phyloP scores from a whole-genome alignment of 2,113 vertebrate species.

The Hiodon tergisus region DNA sequence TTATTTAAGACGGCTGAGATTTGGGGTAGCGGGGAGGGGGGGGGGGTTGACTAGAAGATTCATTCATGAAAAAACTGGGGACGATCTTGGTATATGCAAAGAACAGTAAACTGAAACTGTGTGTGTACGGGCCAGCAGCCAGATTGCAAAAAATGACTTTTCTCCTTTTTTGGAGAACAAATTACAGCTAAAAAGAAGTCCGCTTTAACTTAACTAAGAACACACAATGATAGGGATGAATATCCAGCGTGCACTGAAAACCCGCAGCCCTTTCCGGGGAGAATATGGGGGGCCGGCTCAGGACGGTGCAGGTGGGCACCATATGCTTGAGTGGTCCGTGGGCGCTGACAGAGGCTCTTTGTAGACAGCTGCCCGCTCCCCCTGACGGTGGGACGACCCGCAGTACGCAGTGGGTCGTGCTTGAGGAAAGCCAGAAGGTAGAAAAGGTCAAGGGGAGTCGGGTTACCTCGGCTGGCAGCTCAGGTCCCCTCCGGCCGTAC shows the following conservation, averaged over 20 bases:
- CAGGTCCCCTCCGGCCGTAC: constrained; percentile 18
- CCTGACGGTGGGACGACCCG: constrained; percentile 15
- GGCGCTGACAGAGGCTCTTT: constrained; percentile 45
- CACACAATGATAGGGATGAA: constrained; percentile 64
- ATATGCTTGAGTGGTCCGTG: constrained; percentile 46
- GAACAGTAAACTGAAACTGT: no score
- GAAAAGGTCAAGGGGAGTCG: constrained; percentile 34
- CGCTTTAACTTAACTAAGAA: constrained; percentile 45
- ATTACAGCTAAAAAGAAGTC: constrained; percentile 21
- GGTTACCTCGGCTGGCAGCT: constrained; percentile 28
- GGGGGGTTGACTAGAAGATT: constrained; percentile 25
- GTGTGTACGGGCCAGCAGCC: no score
- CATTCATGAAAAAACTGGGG: constrained; percentile 33
- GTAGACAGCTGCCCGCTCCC: constrained; percentile 34
- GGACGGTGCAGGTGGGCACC: constrained; percentile 46
- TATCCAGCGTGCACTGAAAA: constrained; percentile 41
- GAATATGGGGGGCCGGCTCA: constrained; percentile 42
- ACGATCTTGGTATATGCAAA: no score
- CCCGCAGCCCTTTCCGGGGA: constrained; percentile 14
- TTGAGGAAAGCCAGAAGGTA: constrained; percentile 24
- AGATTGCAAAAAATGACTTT: no score
- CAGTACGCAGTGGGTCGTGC: constrained; percentile 28
- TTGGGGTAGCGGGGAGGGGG: background rate
- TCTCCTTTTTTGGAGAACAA: background rate
- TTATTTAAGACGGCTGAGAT: constrained; percentile 17